Evolutionary conservation across 2,888 invertebrate genomes (phyloP).

Genomic region (Heterodera filipjevi): DNA sequence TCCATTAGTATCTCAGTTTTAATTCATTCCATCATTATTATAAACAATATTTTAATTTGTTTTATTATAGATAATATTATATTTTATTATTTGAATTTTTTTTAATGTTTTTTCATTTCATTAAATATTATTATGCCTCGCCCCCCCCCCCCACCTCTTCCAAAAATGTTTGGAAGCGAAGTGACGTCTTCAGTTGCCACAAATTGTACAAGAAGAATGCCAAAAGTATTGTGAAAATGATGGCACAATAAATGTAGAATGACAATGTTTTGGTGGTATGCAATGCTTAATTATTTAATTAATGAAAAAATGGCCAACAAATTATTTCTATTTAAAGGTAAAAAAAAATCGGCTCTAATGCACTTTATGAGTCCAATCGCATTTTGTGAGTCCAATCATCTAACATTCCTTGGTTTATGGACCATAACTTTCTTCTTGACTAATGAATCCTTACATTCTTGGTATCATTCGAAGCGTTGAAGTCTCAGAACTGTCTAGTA

Average conservation of each 20-base stretch:
- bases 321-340: no score
- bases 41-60: background rate
- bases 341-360: no score
- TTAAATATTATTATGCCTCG: background rate
- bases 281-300: constrained; percentile 46
- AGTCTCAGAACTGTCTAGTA: no score
- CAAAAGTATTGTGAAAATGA: constrained; percentile 47
- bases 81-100: background rate
- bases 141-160: constrained; percentile 28
- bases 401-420: no score
- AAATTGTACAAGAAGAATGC: constrained; percentile 56
- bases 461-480: no score
- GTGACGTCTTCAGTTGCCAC: constrained; percentile 60
- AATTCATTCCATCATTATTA: no score
- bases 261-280: constrained; percentile 55
- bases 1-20: no score
- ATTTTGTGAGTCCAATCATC: no score
- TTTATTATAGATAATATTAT: background rate
- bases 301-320: no score
- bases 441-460: no score
- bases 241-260: constrained; percentile 54
- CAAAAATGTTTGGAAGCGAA: constrained; percentile 47
- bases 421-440: no score
- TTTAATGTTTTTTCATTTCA: background rate
- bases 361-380: no score